Conservation (phyloP, 2,797 vertebrate species). For the Coendou prehensilis region DNA sequence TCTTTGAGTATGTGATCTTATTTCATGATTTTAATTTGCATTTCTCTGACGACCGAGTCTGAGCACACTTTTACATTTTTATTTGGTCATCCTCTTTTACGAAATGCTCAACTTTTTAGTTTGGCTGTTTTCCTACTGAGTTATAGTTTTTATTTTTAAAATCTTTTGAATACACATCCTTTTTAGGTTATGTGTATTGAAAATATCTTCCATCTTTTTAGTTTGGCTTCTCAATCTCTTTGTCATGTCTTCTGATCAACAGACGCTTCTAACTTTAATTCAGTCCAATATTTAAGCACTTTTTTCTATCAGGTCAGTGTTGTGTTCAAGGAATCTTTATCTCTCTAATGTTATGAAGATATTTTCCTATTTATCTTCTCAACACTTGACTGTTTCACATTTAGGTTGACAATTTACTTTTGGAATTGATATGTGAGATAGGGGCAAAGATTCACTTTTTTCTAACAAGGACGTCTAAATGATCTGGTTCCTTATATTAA, state of each 20-base stretch:
- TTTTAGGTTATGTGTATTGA: not conserved
- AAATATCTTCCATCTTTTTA: not conserved
- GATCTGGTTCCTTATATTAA: not conserved
- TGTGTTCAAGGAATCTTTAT: not conserved
- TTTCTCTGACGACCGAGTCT: not conserved
- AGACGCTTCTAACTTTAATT: not conserved
- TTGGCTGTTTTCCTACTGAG: not conserved
- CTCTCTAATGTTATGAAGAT: not conserved
- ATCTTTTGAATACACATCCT: not conserved
- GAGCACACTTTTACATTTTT: not conserved
- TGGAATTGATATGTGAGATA: not conserved
- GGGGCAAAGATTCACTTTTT: not conserved
- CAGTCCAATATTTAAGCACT: not conserved
- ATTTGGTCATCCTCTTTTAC: constrained; percentile 2
- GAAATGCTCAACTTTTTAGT: not conserved
- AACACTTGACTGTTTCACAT: not conserved
- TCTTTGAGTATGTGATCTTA: not conserved
- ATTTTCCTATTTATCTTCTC: not conserved
- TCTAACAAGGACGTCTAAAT: not conserved
- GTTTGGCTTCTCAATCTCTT: not conserved
- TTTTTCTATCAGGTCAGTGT: not conserved
- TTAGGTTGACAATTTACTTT: not conserved
- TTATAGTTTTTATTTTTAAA: not conserved
- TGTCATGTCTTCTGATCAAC: not conserved
- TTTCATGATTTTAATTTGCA: not conserved